Evolutionary conservation across 2,113 vertebrate species (phyloP), one percentile per base, ranked within the genome.

Genomic region (Lota lota): DNA sequence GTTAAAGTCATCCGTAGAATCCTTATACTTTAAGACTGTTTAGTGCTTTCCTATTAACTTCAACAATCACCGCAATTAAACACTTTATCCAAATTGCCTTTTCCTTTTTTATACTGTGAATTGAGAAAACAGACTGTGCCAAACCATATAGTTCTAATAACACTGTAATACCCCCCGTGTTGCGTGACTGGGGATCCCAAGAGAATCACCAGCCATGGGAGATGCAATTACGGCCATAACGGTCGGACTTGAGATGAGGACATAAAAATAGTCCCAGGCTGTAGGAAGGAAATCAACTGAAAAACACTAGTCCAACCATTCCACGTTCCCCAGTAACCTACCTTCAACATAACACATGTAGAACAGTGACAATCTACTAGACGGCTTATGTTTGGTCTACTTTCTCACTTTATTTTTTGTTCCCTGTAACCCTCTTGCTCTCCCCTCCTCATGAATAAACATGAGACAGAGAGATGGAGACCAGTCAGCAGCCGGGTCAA

Each of bases 381-480:
- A 74, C 81, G 80, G 81, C 78, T 18, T 8, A 18, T 8, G 18
- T n/a, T 12, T 47, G 40, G 40, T 47, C 40, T 47, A 47, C 40
- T 47, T 14, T 80, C 36, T 62, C 74, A 74, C 60, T 71, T 2
- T 51, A 56, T 60, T 40, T 56, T 65, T 69, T 33, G 62, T 33
- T 65, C 14, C 12, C 28, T 16, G 8, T 14, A 11, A 47, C 7
- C 47, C 57, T 58, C 79, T 28, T 20, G 36, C 21, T 69, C 74
- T 60, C 68, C 68, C 40, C 40, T 70, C 47, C 73, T 76, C 79
- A 90, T 92, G 87, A 92, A 91, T 92, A 92, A 90, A 88, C 85
- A 92, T 90, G 82, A 87, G 75, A 80, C 75, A 74, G 82, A 83
- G 83, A 87, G 84, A 86, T 84, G 85, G 85, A 80, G 87, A 82